Evolutionary conservation across 2,888 invertebrate genomes (phyloP).

Genomic region (Hirudinaria manillensis): DNA sequence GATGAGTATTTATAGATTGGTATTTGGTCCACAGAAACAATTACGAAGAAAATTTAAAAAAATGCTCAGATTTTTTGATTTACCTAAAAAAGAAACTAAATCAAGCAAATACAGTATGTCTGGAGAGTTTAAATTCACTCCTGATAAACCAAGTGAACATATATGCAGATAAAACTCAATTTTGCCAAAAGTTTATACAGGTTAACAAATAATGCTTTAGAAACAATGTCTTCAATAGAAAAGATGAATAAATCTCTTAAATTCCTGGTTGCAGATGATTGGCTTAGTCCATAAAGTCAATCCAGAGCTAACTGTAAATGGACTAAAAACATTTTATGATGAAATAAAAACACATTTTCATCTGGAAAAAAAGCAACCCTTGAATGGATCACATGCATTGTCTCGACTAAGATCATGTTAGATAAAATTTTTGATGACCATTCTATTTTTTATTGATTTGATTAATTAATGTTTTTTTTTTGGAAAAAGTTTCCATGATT

Average conservation of each 20-base stretch:
- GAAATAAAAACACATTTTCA: too few species aligned
- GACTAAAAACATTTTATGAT: neutral
- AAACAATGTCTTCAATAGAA: neutral
- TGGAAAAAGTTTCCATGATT: slow-evolving; percentile 3
- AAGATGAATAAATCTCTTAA: neutral
- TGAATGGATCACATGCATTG: neutral
- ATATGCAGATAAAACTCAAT: neutral
- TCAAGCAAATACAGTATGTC: neutral
- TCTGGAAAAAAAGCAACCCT: neutral
- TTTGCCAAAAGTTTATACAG: slow-evolving; percentile 15
- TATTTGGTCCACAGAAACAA: neutral
- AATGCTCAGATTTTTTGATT: slow-evolving; percentile 1
- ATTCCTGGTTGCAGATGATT: neutral
- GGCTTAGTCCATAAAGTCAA: neutral
- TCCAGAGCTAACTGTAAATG: neutral
- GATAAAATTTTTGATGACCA: neutral
- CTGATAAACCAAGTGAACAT: neutral
- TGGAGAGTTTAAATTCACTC: neutral
- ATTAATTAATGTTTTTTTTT: neutral
- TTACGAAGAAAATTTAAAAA: neutral
- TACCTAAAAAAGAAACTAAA: slow-evolving; percentile 4
- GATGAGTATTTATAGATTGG: too few species aligned
- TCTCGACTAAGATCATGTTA: slow-evolving; percentile 1
- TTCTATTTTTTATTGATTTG: neutral
- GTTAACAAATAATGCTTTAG: neutral